Base-by-base conservation (phyloP, 1,140 invertebrate genomes). In the Mizuhopecten yessoensis region DNA sequence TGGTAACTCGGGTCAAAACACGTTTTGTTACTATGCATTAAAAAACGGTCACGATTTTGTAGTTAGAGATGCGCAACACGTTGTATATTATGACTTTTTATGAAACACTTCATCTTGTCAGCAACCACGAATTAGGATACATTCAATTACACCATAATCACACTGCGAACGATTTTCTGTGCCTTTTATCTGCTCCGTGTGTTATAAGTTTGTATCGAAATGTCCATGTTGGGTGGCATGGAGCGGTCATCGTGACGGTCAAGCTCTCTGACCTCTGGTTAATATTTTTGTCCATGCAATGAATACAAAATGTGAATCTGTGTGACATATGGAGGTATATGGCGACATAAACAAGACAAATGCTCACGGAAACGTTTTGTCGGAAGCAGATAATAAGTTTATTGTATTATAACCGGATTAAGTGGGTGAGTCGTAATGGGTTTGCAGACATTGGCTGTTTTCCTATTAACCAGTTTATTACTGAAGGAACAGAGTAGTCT, bases 131-230 rank as follows among this genome's bases (percentile, higher is more conserved):
- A 75, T 75, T 75, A 29, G 29, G n/a, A n/a, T 29, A 29, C 45
- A 75, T 75, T 29, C 57, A 29, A 75, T 23, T 29, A 75, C 23
- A 75, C 57, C 23, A 75, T 17, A 20, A 0, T 13, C 17, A 17
- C 42, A 13, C 42, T 45, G 42, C n/a, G 20, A 29, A 7, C 42
- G 7, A 29, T 9, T 75, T 9, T 5, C 57, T 75, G 57, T n/a
- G 29, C 23, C 17, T 75, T 29, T 75, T 75, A 75, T 75, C n/a
- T 29, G 57, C n/a, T 29, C n/a, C n/a, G 57, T 29, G 23, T 75
- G 57, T 75, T 75, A 75, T 75, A 29, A 75, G n/a, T 75, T 29
- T 75, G 57, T 75, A 75, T 75, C 57, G 57, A 75, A 75, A 75
- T 75, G 57, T 75, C 57, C 57, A 75, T n/a, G n/a, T 17, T n/a